These are phyloP conservation scores for Drosophila tanythrix DNA, from an alignment of 2,888 invertebrate genomes.

Conservation along the genomic window DNA sequence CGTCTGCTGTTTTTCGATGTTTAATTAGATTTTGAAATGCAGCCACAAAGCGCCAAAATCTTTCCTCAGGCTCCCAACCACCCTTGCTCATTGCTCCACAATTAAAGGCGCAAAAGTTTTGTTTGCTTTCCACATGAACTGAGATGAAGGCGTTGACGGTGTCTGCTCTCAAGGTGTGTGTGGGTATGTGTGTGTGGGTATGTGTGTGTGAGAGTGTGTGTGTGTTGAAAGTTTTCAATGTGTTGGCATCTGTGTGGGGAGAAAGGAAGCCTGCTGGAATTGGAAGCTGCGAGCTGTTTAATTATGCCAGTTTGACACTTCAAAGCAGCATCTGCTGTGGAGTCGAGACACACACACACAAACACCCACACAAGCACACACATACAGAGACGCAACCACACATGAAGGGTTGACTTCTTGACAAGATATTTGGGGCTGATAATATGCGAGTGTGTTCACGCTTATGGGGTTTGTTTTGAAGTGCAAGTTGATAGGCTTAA, in stretches of 20 bases:
- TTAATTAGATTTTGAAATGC: slow-evolving; percentile 81
- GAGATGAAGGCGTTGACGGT: slow-evolving; percentile 38
- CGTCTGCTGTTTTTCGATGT: slow-evolving; percentile 64
- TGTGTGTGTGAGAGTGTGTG: slow-evolving; percentile 17
- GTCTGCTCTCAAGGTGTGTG: slow-evolving; percentile 67
- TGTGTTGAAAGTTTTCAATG: slow-evolving; percentile 38
- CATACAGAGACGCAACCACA: background rate
- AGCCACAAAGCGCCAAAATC: slow-evolving; percentile 57
- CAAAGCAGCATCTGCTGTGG: slow-evolving; percentile 72
- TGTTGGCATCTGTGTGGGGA: slow-evolving; percentile 17
- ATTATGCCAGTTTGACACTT: slow-evolving; percentile 83
- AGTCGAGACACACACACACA: slow-evolving; percentile 20
- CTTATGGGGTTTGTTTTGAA: slow-evolving; percentile 11
- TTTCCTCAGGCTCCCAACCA: slow-evolving; percentile 35
- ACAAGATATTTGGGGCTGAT: slow-evolving; percentile 24
- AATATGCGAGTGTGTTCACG: slow-evolving; percentile 17
- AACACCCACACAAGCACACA: slow-evolving; percentile 11
- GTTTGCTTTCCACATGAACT: slow-evolving; percentile 61
- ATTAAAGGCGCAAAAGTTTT: slow-evolving; percentile 71
- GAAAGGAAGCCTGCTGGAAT: slow-evolving; percentile 7
- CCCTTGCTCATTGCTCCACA: background rate
- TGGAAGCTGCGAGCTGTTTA: slow-evolving; percentile 65
- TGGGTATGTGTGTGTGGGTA: slow-evolving; percentile 18
- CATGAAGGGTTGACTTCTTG: slow-evolving; percentile 36
- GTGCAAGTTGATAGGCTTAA: slow-evolving; percentile 21